Base-by-base conservation (phyloP, 2,113 vertebrate species). In the Cochlearius cochlearius region DNA sequence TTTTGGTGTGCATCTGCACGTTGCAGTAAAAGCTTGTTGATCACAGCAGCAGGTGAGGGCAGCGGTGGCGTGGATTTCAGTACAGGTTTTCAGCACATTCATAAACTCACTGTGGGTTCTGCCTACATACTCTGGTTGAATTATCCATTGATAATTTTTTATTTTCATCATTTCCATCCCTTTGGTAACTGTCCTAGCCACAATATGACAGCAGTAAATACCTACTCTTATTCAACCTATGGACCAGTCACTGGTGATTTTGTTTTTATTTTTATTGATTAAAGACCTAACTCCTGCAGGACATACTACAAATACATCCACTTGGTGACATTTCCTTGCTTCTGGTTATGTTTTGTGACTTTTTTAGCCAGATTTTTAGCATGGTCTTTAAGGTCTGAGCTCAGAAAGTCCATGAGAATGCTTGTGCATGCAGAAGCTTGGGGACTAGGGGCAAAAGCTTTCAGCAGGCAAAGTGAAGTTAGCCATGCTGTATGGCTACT, bases 321-420 rank as follows among this genome's bases (percentile, higher is more conserved):
- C 47, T 29, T 10, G 15, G 23, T 39, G 74, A 23, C 23, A 7
- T 10, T 12, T 47, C 47, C 47, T 58, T 55, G 38, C 41, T 79
- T 45, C 75, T 79, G 30, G 11, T 39, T 11, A 8, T 3, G 9
- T 13, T 86, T 77, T 39, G 50, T 30, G 56, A 67, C 45, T 45
- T 77, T 76, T 58, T 9, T 50, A 52, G 60, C 3, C 49, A 47
- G 55, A 38, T 69, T 60, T 75, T 75, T 23, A 38, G 12, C 36
- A 11, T 3, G 30, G 10, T 38, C 20, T 36, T n/a, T 47, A 22
- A 39, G 34, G 34, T 29, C 50, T 12, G 18, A 73, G 38, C 53
- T 67, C 55, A n/a, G 43, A 4, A 15, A 9, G 12, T 9, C n/a
- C 0, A 0, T 27, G 49, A 30, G 5, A 34, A 7, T 49, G 27